Evolutionary conservation across 2,113 vertebrate genomes (phyloP), one percentile per base, ranked within the genome.

Genomic region (Ciconia maguari): DNA sequence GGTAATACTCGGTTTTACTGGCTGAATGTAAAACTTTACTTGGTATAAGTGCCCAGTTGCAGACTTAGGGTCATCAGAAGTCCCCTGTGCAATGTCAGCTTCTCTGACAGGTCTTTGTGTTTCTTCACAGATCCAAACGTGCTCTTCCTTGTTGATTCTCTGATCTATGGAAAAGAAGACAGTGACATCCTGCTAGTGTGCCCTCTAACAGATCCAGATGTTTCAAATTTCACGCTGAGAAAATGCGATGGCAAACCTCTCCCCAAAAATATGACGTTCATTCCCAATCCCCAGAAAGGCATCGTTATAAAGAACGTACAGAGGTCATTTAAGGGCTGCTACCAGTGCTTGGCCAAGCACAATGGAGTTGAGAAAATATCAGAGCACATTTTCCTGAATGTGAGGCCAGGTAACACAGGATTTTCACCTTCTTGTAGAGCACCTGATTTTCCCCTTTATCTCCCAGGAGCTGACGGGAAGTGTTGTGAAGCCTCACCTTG

Each of bases 131-230:
- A 99, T 98, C 98, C 98, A 24, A 87, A 92, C 3, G 97, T 98
- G 84, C 98, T 99, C 74, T 99, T 99, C 97, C 98, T 99, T 89
- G 97, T 96, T 90, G 91, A 97, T 94, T 89, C 96, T 97, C 91
- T 92, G 11, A 86, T 98, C 95, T 96, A 99, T 18, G 98, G 96
- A 29, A 98, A 97, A 51, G 99, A 98, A 93, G 99, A 99, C 80
- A 98, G 96, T 8, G 97, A 96, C n/a, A 97, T 96, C 5, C 92
- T 97, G 62, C 98, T 99, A n/a, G 97, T 98, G 7, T 99, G 99
- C 96, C 97, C 98, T 5, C 98, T 99, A 82, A 99, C 99, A 7
- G 99, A 99, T 97, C 99, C 99, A 19, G 96, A 91, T 51, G 97
- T 99, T 97, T 93, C 94, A 2, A 94, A 98, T 94, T 98, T 99